Evolutionary conservation across 2,797 vertebrate species (phyloP).

Genomic region (Aldrovandia affinis): DNA sequence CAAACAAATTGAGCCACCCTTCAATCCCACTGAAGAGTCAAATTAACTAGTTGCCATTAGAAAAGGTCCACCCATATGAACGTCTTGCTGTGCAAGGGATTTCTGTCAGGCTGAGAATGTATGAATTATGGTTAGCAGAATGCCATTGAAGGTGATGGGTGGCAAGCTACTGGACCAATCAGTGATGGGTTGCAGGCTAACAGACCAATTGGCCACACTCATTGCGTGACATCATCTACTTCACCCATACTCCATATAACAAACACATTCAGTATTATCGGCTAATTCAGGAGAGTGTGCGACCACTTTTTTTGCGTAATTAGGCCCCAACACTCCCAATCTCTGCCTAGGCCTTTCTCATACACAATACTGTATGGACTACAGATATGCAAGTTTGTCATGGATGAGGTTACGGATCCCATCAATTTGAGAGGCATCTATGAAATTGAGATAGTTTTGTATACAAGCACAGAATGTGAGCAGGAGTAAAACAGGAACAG

Average conservation of each 20-base stretch:
- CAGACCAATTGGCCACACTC: neutral
- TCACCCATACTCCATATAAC: neutral
- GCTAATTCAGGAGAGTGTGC: neutral
- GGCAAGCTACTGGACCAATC: neutral
- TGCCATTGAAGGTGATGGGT: neutral
- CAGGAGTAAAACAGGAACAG: neutral
- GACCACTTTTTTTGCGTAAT: neutral
- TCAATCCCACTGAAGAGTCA: neutral
- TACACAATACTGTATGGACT: neutral
- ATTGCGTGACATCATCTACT: neutral
- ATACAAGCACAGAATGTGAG: neutral
- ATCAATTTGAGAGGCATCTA: neutral
- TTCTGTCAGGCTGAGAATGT: neutral
- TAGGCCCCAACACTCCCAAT: too few species aligned
- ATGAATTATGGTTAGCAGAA: neutral
- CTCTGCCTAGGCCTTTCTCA: neutral
- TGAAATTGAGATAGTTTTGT: constrained; percentile 6
- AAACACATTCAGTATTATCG: neutral
- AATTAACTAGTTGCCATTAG: neutral
- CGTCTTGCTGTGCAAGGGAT: neutral
- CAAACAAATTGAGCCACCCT: too few species aligned
- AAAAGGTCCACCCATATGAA: neutral
- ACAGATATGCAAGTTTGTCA: neutral
- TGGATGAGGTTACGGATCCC: neutral
- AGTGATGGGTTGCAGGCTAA: too few species aligned